Conservation (phyloP, 2,797 vertebrate species). For the Pangasius djambal region DNA sequence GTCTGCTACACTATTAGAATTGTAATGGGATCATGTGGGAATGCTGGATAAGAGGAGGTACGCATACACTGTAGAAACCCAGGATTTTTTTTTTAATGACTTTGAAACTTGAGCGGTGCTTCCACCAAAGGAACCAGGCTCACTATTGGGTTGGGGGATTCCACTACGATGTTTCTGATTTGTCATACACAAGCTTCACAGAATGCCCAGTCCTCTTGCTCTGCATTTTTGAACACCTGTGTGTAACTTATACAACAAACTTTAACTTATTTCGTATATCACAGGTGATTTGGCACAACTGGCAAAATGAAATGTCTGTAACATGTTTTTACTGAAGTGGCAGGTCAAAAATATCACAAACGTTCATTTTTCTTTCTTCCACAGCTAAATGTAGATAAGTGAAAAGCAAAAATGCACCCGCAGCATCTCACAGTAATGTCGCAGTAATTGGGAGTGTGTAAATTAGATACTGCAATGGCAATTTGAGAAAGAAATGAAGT, state of each 20-base stretch:
- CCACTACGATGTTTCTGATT: not conserved
- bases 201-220: not conserved
- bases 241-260: too few relatives aligned
- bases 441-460: not conserved
- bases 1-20: constrained; percentile 13
- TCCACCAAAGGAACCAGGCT: not conserved
- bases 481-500: not conserved
- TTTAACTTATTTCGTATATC: too few relatives aligned
- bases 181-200: not conserved
- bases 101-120: not conserved
- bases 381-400: not conserved
- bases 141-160: not conserved
- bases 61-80: not conserved
- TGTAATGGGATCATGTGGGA: not conserved
- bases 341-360: not conserved
- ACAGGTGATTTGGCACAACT: not conserved
- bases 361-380: not conserved
- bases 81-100: not conserved
- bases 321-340: not conserved
- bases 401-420: not conserved
- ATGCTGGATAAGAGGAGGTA: not conserved
- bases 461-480: not conserved
- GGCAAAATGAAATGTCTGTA: not conserved
- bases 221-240: not conserved
- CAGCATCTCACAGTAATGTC: not conserved